Conservation (phyloP, 2,113 vertebrate species). For the Chlorodrepanis virens region DNA sequence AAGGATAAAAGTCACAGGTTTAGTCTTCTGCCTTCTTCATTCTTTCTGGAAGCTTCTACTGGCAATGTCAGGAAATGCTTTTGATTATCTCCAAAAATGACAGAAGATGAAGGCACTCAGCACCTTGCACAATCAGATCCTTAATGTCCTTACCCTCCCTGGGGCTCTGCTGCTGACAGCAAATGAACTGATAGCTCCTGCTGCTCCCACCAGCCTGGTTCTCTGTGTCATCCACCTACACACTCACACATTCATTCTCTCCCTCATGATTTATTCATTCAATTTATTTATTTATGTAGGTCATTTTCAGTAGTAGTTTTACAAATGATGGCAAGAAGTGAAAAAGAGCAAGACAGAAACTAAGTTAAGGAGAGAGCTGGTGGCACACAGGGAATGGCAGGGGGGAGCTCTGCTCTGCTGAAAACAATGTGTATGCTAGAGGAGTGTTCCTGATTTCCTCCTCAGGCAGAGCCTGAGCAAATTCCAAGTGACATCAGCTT, state of each 20-base stretch:
- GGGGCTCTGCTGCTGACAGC: background rate
- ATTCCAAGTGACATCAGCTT: background rate
- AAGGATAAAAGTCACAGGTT: background rate
- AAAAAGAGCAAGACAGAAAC: background rate
- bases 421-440: accelerated
- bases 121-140: background rate
- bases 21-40: background rate
- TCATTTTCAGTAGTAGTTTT: conserved; percentile 46
- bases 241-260: conserved; percentile 20
- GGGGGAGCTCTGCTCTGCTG: background rate
- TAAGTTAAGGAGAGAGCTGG: background rate
- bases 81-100: background rate
- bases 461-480: background rate
- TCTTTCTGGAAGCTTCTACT: background rate
- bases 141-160: background rate
- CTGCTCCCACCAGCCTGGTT: conserved; percentile 34
- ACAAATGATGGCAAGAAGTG: background rate
- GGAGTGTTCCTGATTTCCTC: background rate
- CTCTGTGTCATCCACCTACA: conserved; percentile 54
- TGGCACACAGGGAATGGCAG: background rate
- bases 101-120: background rate
- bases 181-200: conserved; percentile 35
- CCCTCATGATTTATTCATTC: conserved; percentile 56
- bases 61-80: background rate
- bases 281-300: conserved; percentile 68